phyloP scores from a whole-genome alignment of 2,113 vertebrate species.

The Actenoides hombroni region DNA sequence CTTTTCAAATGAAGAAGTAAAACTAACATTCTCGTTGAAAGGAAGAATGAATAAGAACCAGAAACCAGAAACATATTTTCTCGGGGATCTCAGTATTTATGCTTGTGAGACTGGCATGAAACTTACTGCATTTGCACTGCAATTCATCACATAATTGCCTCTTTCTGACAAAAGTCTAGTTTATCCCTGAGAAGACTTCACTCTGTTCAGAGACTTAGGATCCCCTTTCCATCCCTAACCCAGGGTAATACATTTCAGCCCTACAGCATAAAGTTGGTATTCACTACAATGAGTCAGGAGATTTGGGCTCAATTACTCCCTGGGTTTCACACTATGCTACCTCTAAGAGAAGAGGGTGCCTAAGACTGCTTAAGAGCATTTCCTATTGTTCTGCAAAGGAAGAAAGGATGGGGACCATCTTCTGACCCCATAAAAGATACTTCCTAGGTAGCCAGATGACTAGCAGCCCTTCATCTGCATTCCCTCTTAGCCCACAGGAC shows the following conservation, averaged over 20 bases:
- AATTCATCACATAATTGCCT: background rate
- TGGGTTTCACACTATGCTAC: background rate
- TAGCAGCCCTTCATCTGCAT: slow-evolving; percentile 2
- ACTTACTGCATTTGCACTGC: background rate
- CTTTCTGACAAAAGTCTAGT: background rate
- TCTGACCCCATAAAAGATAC: background rate
- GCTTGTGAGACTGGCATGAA: background rate
- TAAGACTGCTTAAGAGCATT: background rate
- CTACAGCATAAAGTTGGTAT: background rate
- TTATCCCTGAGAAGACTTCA: background rate
- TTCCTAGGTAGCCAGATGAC: background rate
- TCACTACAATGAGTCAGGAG: background rate
- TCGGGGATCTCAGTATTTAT: background rate
- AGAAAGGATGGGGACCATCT: background rate
- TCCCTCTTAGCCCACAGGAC: slow-evolving; percentile 9
- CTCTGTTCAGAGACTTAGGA: background rate
- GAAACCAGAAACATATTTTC: background rate
- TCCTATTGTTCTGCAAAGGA: background rate
- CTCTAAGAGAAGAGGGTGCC: background rate
- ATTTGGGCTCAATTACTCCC: background rate
- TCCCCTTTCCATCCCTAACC: background rate
- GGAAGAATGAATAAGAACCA: background rate
- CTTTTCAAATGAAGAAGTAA: background rate
- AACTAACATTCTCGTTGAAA: background rate
- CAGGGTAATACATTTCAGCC: background rate